Base-by-base conservation (phyloP, 2,888 invertebrate genomes). In the Lagria hirta region DNA sequence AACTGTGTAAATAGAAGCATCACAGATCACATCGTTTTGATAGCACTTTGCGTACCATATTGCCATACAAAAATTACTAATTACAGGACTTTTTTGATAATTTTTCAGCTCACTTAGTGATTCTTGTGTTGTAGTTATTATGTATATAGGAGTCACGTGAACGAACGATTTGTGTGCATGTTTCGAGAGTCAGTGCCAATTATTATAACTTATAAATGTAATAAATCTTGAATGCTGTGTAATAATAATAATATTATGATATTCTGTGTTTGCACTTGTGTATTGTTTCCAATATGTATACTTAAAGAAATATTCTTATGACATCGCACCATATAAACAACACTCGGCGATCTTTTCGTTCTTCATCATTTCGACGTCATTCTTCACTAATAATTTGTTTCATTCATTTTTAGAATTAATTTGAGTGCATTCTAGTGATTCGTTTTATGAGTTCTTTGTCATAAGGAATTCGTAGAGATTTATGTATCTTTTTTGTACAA, bases 201-300 rank as follows among this genome's bases (percentile, higher is more conserved):
- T 71, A 68, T 59, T 61, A 64, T 66, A 66, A 57, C 61, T 60
- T 56, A 61, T 69, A 68, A 67, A 70, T 70, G 70, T 70, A 70
- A 67, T 62, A 64, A 60, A 66, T 64, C 61, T 65, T 62, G 70
- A 69, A 70, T 67, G 71, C 69, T 70, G 66, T 69, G 68, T 79
- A 79, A 76, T 70, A 62, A 70, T 78, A 53, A 59, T n/a, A n/a
- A n/a, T n/a, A n/a, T 53, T 76, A 77, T 51, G 52, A 77, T 77
- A 65, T 64, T 70, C 66, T 68, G 68, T 70, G 70, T 70, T 70
- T 70, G 71, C 70, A 71, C 71, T 68, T 66, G 68, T 69, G 66
- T 63, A 68, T 68, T 65, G 60, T 65, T 69, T 67, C 55, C 51
- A 54, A 59, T 53, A 62, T 62, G 63, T 64, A 65, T 64, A 66